These are phyloP conservation scores for Halcyon chelicuti DNA, from an alignment of 2,797 vertebrate genomes.

Conservation along the genomic window DNA sequence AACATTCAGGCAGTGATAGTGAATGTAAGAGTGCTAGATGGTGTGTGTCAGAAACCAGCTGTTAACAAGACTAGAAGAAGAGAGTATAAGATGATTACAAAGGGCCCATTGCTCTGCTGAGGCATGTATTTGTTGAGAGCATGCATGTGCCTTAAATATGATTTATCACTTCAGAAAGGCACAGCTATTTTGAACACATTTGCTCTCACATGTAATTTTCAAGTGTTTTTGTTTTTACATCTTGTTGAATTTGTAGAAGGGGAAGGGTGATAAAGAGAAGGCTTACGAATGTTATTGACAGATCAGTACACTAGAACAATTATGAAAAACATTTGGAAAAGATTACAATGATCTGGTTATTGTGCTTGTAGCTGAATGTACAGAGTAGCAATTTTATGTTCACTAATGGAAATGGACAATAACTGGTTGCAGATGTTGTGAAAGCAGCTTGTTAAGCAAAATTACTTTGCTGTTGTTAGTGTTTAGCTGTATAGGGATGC, in stretches of 20 bases:
- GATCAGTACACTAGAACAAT: neutral
- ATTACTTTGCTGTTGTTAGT: neutral
- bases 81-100: neutral
- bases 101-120: neutral
- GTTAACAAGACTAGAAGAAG: neutral
- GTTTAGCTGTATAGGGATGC: neutral
- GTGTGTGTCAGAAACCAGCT: neutral
- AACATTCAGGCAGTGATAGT: neutral
- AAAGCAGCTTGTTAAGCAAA: slow-evolving; percentile 14
- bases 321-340: neutral
- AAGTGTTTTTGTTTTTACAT: neutral
- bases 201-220: neutral
- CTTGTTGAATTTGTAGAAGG: neutral
- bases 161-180: neutral
- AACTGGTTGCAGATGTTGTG: slow-evolving; percentile 17
- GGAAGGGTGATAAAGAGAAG: neutral
- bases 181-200: neutral
- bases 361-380: neutral
- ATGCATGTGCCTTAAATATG: neutral
- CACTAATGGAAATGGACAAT: slow-evolving; percentile 43
- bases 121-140: neutral
- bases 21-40: accelerated
- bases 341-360: neutral
- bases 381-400: slow-evolving; percentile 14
- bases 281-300: neutral